Evolutionary conservation across 2,888 invertebrate genomes (phyloP).

Genomic region (Brassicogethes aeneus): DNA sequence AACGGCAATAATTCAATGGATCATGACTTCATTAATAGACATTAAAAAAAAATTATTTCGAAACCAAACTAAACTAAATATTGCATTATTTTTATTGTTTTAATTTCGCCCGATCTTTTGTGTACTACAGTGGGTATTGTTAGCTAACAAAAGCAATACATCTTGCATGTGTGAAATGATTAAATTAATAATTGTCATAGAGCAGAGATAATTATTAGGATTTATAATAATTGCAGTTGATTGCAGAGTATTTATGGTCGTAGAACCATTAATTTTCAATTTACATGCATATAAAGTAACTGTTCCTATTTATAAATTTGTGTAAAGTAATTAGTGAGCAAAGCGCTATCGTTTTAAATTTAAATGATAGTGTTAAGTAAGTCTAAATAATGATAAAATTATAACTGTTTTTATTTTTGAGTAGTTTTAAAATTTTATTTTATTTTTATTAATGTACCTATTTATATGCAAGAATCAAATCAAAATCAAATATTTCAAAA

Average conservation of each 20-base stretch:
- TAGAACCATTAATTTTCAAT: neutral
- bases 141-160: neutral
- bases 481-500: too few species aligned
- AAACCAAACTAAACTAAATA: neutral
- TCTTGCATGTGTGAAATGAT: neutral
- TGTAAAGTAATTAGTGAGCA: neutral
- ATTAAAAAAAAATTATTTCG: neutral
- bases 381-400: too few species aligned
- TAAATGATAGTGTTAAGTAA: too few species aligned
- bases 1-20: neutral
- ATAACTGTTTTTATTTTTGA: too few species aligned
- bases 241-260: neutral
- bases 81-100: neutral
- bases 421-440: too few species aligned
- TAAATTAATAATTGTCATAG: neutral
- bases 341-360: neutral
- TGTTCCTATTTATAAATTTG: neutral
- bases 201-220: neutral
- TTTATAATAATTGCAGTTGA: neutral
- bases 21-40: neutral
- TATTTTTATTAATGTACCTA: too few species aligned
- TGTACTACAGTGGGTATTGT: neutral
- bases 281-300: neutral
- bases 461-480: too few species aligned
- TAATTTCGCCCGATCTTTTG: too few species aligned